A percentile compares a stretch with the other conserved stretches of the same genome.
These are phyloP conservation scores for Mythimna impura DNA, from an alignment of 2,888 invertebrate genomes.

Conservation along the genomic window DNA sequence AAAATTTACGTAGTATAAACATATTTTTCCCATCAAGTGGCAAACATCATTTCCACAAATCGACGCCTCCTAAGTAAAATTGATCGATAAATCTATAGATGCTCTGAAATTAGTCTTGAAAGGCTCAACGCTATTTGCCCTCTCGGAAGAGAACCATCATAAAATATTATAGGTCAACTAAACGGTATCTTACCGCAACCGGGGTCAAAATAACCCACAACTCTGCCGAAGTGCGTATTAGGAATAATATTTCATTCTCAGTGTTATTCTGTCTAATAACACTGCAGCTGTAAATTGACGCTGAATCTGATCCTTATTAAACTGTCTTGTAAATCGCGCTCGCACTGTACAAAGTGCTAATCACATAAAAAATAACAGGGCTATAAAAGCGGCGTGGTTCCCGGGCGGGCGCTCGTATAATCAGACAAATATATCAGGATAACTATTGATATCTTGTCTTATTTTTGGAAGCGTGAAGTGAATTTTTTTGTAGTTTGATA, in stretches of 20 bases:
- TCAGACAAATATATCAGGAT: slow-evolving; percentile 67
- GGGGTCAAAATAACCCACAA: slow-evolving; percentile 21
- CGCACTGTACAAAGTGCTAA: slow-evolving; percentile 75
- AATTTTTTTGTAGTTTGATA: slow-evolving; percentile 36
- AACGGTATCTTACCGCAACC: slow-evolving; percentile 8
- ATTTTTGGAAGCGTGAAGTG: slow-evolving; percentile 55
- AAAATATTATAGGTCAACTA: slow-evolving; percentile 18
- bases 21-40: too few relatives aligned
- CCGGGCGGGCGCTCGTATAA: slow-evolving; percentile 66
- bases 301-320: slow-evolving; percentile 72
- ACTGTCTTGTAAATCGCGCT: slow-evolving; percentile 73
- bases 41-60: too few relatives aligned
- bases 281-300: slow-evolving; percentile 63
- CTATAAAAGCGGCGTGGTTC: slow-evolving; percentile 74
- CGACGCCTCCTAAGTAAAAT: neutral
- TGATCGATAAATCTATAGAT: neutral
- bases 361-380: slow-evolving; percentile 86
- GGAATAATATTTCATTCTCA: slow-evolving; percentile 61
- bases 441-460: slow-evolving; percentile 66
- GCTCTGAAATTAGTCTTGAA: neutral
- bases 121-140: neutral
- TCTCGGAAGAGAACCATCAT: neutral
- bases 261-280: slow-evolving; percentile 59
- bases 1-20: too few relatives aligned
- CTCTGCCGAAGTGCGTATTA: slow-evolving; percentile 43